A percentile compares a stretch with the other conserved stretches of the same genome.
These are phyloP conservation scores for Drepana arcuata DNA, from an alignment of 1,140 invertebrate species.

Conservation along the genomic window DNA sequence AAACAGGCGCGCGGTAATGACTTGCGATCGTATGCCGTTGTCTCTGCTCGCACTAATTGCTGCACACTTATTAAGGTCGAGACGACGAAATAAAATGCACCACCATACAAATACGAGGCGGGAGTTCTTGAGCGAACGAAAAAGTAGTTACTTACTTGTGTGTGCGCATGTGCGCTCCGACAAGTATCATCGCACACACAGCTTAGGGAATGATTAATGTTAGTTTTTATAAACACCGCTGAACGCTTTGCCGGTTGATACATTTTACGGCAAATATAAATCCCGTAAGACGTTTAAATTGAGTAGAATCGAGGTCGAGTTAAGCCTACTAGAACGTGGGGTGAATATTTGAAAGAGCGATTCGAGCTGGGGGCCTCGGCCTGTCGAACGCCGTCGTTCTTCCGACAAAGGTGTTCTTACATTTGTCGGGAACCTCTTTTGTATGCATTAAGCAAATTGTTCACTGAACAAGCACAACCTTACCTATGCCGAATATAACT, in stretches of 20 bases:
- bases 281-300: constrained; percentile 13
- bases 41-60: constrained; percentile 15
- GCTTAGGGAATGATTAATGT: no score
- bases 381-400: constrained; percentile 6
- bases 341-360: constrained; percentile 10
- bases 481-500: no score
- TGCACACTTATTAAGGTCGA: constrained; percentile 17
- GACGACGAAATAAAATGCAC: constrained; percentile 13
- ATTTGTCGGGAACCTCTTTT: constrained; percentile 11
- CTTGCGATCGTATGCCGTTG: constrained; percentile 12
- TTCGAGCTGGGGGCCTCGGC: constrained; percentile 5
- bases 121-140: no score
- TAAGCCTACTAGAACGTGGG: constrained; percentile 12
- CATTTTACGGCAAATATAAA: constrained; percentile 11
- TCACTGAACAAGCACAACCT: no score
- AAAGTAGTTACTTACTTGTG: no score
- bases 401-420: constrained; percentile 14
- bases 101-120: constrained; percentile 6
- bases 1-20: constrained; percentile 14
- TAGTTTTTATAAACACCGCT: no score
- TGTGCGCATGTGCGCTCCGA: no score
- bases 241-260: constrained; percentile 8
- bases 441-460: constrained; percentile 20
- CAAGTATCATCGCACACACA: no score
- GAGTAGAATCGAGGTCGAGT: constrained; percentile 18